Evolutionary conservation across 1,140 invertebrate genomes (phyloP), one percentile per base, ranked within the genome.

Genomic region (Bombus cullumanus): DNA sequence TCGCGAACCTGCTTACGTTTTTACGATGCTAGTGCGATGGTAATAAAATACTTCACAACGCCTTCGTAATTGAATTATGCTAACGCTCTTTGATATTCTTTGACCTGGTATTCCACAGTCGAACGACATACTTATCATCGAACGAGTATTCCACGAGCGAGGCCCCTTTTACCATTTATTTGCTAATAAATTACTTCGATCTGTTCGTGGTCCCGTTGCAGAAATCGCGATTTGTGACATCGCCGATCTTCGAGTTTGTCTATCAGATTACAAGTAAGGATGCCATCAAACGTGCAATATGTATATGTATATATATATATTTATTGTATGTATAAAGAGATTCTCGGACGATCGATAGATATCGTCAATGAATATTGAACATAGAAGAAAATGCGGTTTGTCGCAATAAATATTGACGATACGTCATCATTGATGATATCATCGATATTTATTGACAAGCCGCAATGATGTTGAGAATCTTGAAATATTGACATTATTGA

Each of bases 181-280:
- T 22, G 25, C 25, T 53, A 62, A 84, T 34, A 62, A 79, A 79
- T 84, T n/a, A 47, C 66, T 43, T 53, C 83, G 31, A 53, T 71
- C 68, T 37, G 76, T 68, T 79, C 66, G 4, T 84, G 83, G 83
- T 84, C 83, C 83, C 76, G n/a, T 84, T 72, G 31, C 83, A 53
- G 47, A 62, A 72, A 72, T 79, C 83, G 53, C 62, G 47, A 71
- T 78, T 34, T 28, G 34, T 39, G 39, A 41, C 57, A 2, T 28
- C 64, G 2, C 28, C 1, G n/a, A 39, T 37, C 8, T n/a, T 31
- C 31, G 8, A n/a, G 39, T 25, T 28, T 3, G 59, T 34, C 25
- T 28, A 41, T n/a, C 81, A 12, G 53, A 15, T 76, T 34, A 77
- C 62, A 57, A 77, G 28, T 83, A 34, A 53, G 6, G 18, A 22